Evolutionary conservation across 2,797 vertebrate genomes (phyloP), one percentile per base, ranked within the genome.

Genomic region (Coregonus ussuriensis): DNA sequence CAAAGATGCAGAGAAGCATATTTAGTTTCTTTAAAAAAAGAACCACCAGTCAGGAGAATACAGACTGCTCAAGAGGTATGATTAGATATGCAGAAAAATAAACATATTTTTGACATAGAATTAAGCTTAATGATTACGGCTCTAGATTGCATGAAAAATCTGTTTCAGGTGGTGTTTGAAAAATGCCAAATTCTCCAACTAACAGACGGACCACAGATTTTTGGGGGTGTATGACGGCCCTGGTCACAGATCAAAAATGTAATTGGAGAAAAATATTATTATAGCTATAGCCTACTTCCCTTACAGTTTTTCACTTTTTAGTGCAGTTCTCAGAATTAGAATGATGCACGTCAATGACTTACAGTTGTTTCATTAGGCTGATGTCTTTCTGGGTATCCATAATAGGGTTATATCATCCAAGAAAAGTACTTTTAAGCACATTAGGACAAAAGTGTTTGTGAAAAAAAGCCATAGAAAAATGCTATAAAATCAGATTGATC

Each of bases 371-470:
- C 1, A 29, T 67, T 67, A 35, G 14, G 65, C 31, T 15, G 4
- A 35, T 35, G 4, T 25, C 25, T 16, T 66, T 66, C 65, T 33
- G 31, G 65, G 0, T 3, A 67, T 67, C 65, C 65, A 35, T 63
- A 16, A 63, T 67, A 15, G 14, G 31, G 37, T 33, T 67, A 35
- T 67, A 13, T 6, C 65, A 3, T n/a, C 18, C 59, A 62, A 33
- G 15, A 51, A 69, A 21, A 74, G 33, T 5, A 37, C 76, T 86
- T 87, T 80, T 78, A 80, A 87, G 87, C 89, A 88, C 91, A 92
- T 87, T 88, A 31, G 86, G 82, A 81, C 83, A 79, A 88, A 91
- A 84, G 85, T 88, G 85, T 90, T 91, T 77, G 83, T 85, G 70
- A 90, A 87, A 90, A 88, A 86, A 74, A 25, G 87, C 91, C 91